Evolutionary conservation across 2,113 vertebrate genomes (phyloP), one percentile per base, ranked within the genome.

Genomic region (Corythaixoides concolor): DNA sequence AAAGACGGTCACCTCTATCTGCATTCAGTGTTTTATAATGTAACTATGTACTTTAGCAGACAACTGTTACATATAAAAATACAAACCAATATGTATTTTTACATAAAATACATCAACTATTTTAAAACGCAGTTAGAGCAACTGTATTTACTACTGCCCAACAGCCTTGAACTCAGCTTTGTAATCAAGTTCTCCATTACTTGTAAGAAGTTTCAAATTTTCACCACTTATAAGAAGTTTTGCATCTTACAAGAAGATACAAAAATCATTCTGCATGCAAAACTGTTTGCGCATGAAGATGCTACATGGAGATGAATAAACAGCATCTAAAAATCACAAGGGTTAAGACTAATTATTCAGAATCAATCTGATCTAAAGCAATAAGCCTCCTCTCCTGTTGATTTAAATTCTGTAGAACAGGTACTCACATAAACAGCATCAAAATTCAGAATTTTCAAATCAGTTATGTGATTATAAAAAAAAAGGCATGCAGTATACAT

Each of bases 401-500:
- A 76, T 53, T 43, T 35, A 78, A 76, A 17, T 12, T 32, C 32
- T 60, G n/a, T 73, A 66, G 21, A 93, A 85, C 17, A 85, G 27
- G 33, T 28, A 64, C 10, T 8, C 47, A 85, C n/a, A 26, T 39
- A 35, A 68, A 85, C 8, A 79, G 12, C 8, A 70, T 5, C 30
- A 59, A 63, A 59, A 89, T 24, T 13, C 19, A 24, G 15, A 78
- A 21, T 82, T 67, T 35, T 70, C 12, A 39, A 56, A 62, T 33
- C 11, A 43, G 30, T 8, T 15, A 23, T 12, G 8, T 8, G 50
- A 62, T 45, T 12, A 66, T 21, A 37, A 26, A 27, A 45, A 66
- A 76, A 72, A 47, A 76, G 17, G 16, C 80, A 78, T 47, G 50
- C 76, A 79, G 41, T 70, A 95, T 95, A 97, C 99, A 97, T 98